Percentiles rank a stretch among this genome's conserved stretches.
Evolutionary conservation across 2,113 vertebrate species (phyloP).

Genomic region (Emydura subglobosa): DNA sequence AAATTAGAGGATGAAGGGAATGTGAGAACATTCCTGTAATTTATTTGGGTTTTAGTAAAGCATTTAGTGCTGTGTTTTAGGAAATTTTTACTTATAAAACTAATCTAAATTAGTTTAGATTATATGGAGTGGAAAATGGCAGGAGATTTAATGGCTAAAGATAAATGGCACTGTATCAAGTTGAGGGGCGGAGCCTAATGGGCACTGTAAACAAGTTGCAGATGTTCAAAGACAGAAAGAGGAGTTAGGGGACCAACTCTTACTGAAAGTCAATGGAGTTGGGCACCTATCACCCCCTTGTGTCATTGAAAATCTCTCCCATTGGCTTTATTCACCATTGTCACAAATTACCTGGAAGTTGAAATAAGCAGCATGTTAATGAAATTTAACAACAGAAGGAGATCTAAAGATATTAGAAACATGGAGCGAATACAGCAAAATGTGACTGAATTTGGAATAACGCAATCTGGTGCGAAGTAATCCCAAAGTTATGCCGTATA

Average conservation of each 20-base stretch:
- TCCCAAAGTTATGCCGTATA: background rate
- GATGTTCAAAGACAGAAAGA: background rate
- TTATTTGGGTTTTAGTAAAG: conserved; percentile 34
- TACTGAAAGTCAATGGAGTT: background rate
- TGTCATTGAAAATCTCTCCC: conserved; percentile 2
- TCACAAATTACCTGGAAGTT: background rate
- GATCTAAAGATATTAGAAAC: background rate
- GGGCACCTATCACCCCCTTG: background rate
- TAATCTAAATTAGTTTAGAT: conserved; percentile 12
- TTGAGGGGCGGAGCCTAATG: background rate
- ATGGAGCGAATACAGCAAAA: background rate
- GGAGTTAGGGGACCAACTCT: background rate
- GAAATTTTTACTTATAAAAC: conserved; percentile 10
- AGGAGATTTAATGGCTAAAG: background rate
- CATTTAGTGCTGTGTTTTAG: background rate
- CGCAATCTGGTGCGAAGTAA: background rate
- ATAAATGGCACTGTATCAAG: conserved; percentile 1
- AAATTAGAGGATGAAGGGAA: conserved; percentile 34
- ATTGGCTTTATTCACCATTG: background rate
- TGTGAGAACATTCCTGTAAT: background rate
- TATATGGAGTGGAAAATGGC: background rate
- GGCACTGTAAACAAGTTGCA: background rate
- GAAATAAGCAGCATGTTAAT: background rate
- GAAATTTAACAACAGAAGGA: background rate
- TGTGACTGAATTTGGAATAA: conserved; percentile 2